Evolutionary conservation across 2,113 vertebrate species (phyloP).

Genomic region (Pelusios castaneus): DNA sequence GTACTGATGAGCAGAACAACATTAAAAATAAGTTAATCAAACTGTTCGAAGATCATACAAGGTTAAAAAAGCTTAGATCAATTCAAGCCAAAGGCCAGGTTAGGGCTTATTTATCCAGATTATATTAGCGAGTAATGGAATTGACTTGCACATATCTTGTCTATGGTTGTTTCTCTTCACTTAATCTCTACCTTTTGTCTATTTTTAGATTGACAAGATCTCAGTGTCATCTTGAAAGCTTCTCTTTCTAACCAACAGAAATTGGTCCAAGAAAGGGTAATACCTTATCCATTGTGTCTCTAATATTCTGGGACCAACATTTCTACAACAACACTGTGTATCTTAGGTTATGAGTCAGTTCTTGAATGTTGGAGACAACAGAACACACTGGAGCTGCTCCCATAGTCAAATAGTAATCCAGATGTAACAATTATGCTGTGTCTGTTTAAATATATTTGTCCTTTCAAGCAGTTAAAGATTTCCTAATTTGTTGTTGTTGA

Average conservation of each 20-base stretch:
- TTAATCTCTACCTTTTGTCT: background rate
- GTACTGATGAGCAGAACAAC: background rate
- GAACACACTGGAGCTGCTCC: background rate
- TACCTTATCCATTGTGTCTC: background rate
- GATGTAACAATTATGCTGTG: rapidly evolving
- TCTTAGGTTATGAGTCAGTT: background rate
- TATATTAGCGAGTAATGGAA: rapidly evolving
- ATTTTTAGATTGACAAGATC: background rate
- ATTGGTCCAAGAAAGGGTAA: background rate
- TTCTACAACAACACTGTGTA: background rate
- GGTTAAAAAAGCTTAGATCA: background rate
- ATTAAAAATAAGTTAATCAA: background rate
- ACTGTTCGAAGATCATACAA: rapidly evolving
- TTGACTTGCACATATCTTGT: background rate
- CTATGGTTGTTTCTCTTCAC: rapidly evolving
- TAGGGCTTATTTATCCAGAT: background rate
- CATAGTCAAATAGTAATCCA: background rate
- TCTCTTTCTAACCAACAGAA: background rate
- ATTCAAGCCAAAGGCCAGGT: background rate
- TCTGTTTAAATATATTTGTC: background rate
- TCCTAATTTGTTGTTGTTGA: no score
- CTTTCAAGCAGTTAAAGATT: background rate
- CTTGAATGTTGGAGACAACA: background rate
- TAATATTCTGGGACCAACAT: background rate
- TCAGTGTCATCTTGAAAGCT: background rate